A percentile compares a stretch with the other conserved stretches of the same genome.
Conservation (phyloP, 92 coral and sea anemone species). For the Heteractis magnifica region DNA sequence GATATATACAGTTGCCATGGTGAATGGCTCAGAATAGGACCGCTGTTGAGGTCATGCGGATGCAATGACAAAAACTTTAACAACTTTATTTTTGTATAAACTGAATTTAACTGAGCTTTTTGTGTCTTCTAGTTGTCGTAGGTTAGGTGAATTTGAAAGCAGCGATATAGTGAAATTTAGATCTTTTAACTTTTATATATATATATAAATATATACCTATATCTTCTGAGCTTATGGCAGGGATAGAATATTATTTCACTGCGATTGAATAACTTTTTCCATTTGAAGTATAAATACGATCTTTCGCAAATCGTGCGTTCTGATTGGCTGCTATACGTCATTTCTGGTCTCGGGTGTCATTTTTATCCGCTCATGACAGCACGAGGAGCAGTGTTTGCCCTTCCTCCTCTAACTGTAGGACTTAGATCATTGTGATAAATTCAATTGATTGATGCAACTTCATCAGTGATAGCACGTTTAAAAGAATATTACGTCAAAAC, state of each 20-base stretch:
- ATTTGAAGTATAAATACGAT: too few species aligned
- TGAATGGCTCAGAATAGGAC: constrained; percentile 89
- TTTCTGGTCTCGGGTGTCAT: too few species aligned
- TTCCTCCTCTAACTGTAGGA: too few species aligned
- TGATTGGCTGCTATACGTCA: too few species aligned
- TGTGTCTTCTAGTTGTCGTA: neutral
- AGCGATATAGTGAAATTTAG: neutral
- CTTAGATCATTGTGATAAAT: too few species aligned
- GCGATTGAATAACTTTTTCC: too few species aligned
- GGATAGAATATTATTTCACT: neutral
- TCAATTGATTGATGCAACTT: too few species aligned
- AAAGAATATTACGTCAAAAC: too few species aligned
- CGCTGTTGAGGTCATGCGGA: constrained; percentile 67
- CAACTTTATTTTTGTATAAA: constrained; percentile 91
- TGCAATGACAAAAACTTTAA: constrained; percentile 75
- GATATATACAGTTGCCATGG: constrained; percentile 89
- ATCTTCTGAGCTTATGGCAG: neutral
- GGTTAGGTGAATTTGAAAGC: neutral
- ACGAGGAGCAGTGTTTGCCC: too few species aligned
- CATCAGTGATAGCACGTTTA: too few species aligned
- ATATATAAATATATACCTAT: neutral
- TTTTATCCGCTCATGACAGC: too few species aligned
- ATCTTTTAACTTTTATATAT: neutral
- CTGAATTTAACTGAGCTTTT: neutral
- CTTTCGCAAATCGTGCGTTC: too few species aligned